A percentile compares a stretch with the other conserved stretches of the same genome.
Evolutionary conservation across 2,797 vertebrate species (phyloP).

Genomic region (Prunella strophiata): DNA sequence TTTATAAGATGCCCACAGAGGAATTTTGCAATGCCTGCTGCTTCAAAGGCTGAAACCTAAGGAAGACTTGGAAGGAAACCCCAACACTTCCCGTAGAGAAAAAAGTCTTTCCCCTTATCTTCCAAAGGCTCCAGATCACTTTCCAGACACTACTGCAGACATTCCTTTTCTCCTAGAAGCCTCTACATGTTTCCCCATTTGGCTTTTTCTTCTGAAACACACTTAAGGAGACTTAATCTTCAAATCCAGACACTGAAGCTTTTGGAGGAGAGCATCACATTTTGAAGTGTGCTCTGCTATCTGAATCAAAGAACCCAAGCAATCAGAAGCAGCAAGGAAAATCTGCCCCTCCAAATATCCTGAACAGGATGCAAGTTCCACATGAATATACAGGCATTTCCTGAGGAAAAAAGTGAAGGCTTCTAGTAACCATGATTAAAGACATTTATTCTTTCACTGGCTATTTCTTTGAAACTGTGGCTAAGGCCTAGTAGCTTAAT

Average conservation of each 20-base stretch:
- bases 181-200: not conserved
- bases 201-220: not conserved
- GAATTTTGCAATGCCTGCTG: not conserved
- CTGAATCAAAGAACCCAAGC: not conserved
- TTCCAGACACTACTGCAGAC: not conserved
- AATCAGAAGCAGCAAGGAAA: not conserved
- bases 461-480: not conserved
- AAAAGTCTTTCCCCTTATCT: not conserved
- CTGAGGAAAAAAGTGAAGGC: not conserved
- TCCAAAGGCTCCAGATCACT: not conserved
- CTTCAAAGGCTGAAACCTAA: not conserved
- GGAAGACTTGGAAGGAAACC: not conserved
- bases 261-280: not conserved
- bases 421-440: not conserved
- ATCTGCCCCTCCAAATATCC: not conserved
- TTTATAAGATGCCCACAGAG: not conserved
- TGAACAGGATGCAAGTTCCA: not conserved
- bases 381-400: not conserved
- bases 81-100: not conserved
- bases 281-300: not conserved
- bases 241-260: not conserved
- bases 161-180: not conserved
- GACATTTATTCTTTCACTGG: not conserved
- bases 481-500: slow-evolving; percentile 20
- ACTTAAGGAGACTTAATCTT: not conserved